phyloP scores from a whole-genome alignment of 2,888 invertebrate species.

The Orthonychiurus folsomi region DNA sequence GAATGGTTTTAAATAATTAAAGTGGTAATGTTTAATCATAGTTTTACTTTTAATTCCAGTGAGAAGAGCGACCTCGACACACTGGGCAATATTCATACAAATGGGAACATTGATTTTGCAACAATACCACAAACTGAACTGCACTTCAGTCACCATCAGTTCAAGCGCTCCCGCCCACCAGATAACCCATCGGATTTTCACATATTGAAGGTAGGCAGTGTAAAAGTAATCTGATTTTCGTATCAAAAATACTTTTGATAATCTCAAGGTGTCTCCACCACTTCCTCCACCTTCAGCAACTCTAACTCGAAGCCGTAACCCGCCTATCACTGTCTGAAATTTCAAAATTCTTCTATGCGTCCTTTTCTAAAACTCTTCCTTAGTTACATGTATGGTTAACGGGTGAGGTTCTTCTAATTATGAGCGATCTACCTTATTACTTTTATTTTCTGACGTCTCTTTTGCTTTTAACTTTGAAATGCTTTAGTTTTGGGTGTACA shows the following conservation, averaged over 20 bases:
- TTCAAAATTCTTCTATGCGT: too few species aligned
- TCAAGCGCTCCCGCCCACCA: conserved; percentile 35
- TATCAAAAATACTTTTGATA: not conserved
- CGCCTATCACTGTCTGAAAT: conserved; percentile 23
- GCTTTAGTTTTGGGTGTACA: too few species aligned
- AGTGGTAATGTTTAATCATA: conserved; percentile 25
- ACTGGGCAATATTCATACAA: conserved; percentile 30
- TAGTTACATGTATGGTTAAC: too few species aligned
- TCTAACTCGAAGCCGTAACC: conserved; percentile 20
- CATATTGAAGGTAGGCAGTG: conserved; percentile 37
- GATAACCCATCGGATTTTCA: conserved; percentile 39
- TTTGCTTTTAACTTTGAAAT: too few species aligned
- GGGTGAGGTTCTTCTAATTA: too few species aligned
- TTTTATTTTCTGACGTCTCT: too few species aligned
- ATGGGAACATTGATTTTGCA: conserved; percentile 38
- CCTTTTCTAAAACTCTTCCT: too few species aligned
- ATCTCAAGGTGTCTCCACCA: conserved; percentile 21
- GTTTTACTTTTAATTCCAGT: conserved; percentile 20
- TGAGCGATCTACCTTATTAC: too few species aligned
- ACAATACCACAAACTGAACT: conserved; percentile 37
- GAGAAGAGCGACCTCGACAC: conserved; percentile 41
- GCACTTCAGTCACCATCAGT: conserved; percentile 34
- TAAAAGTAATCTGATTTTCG: not conserved
- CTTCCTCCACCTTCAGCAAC: conserved; percentile 12
- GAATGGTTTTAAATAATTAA: not conserved